Conservation (phyloP, 1,140 invertebrate genomes). For the Drosophila varians region DNA sequence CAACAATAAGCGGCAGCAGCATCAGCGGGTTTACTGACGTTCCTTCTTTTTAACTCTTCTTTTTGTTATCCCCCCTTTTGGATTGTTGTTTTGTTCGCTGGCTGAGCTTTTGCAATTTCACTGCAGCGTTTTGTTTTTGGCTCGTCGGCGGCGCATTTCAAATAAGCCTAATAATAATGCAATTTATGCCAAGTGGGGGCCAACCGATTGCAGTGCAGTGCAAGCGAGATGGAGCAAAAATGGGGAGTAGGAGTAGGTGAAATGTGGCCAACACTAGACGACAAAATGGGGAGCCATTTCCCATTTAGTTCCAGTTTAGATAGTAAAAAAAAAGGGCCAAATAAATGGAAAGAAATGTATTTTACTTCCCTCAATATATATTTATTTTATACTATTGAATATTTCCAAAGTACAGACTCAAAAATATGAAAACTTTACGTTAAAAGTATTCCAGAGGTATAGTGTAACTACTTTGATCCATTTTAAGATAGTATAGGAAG, state of each 20-base stretch:
- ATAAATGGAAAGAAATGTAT: too few species aligned
- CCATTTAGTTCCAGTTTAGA: too few species aligned
- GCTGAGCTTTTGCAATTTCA: conserved; percentile 71
- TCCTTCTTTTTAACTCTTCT: conserved; percentile 28
- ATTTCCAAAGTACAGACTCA: too few species aligned
- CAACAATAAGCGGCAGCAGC: conserved; percentile 57
- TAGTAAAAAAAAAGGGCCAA: too few species aligned
- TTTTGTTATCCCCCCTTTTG: conserved; percentile 18
- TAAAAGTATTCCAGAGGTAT: too few species aligned
- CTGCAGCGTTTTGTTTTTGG: conserved; percentile 58
- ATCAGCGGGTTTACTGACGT: conserved; percentile 63
- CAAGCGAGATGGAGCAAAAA: neutral
- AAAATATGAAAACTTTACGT: too few species aligned
- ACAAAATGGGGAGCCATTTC: neutral
- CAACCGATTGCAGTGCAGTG: conserved; percentile 26
- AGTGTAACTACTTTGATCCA: neutral
- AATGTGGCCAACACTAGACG: neutral
- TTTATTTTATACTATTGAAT: too few species aligned
- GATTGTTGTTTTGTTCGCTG: conserved; percentile 25
- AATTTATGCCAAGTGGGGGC: conserved; percentile 72
- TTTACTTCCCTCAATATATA: too few species aligned
- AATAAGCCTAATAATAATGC: conserved; percentile 81
- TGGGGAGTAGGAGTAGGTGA: neutral
- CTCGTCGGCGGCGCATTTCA: conserved; percentile 72
- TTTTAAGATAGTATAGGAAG: conserved; percentile 5